phyloP scores from a whole-genome alignment of 2,888 invertebrate species.

The Philereme transversata region DNA sequence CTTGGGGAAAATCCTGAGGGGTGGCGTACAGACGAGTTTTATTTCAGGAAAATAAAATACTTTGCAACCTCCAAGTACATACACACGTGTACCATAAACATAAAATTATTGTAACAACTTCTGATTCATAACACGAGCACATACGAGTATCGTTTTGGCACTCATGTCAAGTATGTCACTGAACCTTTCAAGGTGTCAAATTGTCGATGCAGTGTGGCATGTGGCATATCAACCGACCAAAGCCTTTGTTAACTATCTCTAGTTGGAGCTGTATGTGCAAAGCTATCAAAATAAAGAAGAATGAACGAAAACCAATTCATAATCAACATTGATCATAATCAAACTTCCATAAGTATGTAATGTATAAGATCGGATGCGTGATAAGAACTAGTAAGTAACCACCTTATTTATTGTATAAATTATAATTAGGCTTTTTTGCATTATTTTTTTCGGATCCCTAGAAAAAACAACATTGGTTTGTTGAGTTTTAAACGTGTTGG shows the following conservation, averaged over 20 bases:
- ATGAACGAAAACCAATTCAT: background rate
- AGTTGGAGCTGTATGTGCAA: conserved; percentile 13
- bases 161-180: conserved; percentile 53
- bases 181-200: conserved; percentile 47
- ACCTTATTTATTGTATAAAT: too few species aligned
- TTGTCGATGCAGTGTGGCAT: conserved; percentile 16
- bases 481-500: too few species aligned
- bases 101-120: conserved; percentile 16
- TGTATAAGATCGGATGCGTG: too few species aligned
- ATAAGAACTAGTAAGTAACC: too few species aligned
- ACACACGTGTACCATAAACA: conserved; percentile 13
- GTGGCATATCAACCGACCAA: conserved; percentile 1
- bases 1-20: background rate
- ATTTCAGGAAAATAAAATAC: background rate
- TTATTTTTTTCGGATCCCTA: too few species aligned
- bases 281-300: background rate
- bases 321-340: background rate
- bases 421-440: too few species aligned
- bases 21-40: background rate
- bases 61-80: background rate
- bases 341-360: background rate
- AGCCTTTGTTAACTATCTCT: conserved; percentile 3
- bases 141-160: conserved; percentile 54
- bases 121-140: conserved; percentile 34
- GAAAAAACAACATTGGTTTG: too few species aligned